Evolutionary conservation across 92 coral and sea anemone species (phyloP), one percentile per base, ranked within the genome.

Genomic region (Palythoa caribaeorum): DNA sequence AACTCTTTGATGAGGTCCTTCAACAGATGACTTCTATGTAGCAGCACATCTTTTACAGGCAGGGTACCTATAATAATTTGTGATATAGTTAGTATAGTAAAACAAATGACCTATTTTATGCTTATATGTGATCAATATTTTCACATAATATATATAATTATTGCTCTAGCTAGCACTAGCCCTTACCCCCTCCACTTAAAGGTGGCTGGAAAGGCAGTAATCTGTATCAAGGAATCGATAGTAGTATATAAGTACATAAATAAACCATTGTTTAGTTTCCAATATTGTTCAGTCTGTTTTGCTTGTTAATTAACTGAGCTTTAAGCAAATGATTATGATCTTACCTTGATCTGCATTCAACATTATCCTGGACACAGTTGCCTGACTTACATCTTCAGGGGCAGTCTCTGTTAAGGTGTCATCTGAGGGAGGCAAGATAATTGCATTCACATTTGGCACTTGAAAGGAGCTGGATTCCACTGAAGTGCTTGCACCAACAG

Each of bases 41-140:
- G 21, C 71, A 65, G 7, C 71, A 65, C 37, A 65, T 76, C 66
- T 85, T 14, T 51, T 91, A 44, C 73, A 65, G 71, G 71, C 71
- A 71, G 5, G 72, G 75, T 71, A 71, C 75, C 75, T 28, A 71
- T 71, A 71, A 36, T 48, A 71, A 71, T 28, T 71, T 66, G n/a
- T 66, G 72, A 16, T 17, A 66, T 66, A 21, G 72, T 66, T 66
- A 66, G 72, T 12, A 21, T 12, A 17, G 36, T 16, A 15, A 66
- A 57, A 57, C 17, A 57, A 15, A 57, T 57, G 63, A 16, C 63
- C 63, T 57, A 9, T 57, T 12, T 16, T 57, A 57, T 57, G 63
- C 63, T 57, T 12, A 57, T 57, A 57, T 57, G n/a, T 57, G 63
- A 57, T 9, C 63, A 12, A 16, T 16, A 57, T 57, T 57, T 8